These are phyloP conservation scores for Platynereis dumerilii DNA, from an alignment of 2,888 invertebrate species.

Conservation along the genomic window DNA sequence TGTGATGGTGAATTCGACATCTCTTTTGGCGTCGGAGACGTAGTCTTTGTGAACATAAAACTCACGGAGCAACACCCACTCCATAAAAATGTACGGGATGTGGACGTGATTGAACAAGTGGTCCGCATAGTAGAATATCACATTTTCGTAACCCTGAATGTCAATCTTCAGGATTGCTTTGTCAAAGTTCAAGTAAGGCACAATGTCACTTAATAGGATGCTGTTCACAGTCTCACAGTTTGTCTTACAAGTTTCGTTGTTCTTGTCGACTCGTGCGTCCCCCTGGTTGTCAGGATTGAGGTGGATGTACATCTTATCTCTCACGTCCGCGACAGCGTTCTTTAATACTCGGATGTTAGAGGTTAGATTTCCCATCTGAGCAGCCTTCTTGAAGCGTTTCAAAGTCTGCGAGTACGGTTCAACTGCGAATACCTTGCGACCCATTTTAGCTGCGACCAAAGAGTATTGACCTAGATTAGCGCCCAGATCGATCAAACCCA, in stretches of 20 bases:
- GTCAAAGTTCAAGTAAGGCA: slow-evolving; percentile 22
- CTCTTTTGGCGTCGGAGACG: slow-evolving; percentile 5
- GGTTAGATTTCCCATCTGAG: not conserved
- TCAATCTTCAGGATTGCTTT: slow-evolving; percentile 24
- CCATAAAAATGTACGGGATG: slow-evolving; percentile 40
- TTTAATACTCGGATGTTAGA: slow-evolving; percentile 20
- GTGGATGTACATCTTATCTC: slow-evolving; percentile 24
- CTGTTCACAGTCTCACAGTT: slow-evolving; percentile 23
- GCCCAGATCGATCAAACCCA: slow-evolving; percentile 38
- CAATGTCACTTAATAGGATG: slow-evolving; percentile 38
- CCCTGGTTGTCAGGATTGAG: slow-evolving; percentile 38
- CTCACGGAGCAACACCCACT: slow-evolving; percentile 36
- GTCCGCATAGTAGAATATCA: slow-evolving; percentile 31
- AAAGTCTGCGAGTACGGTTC: slow-evolving; percentile 33
- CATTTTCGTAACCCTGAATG: slow-evolving; percentile 31
- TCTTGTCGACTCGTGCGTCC: slow-evolving; percentile 25
- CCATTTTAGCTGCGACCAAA: slow-evolving; percentile 36
- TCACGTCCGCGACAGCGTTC: slow-evolving; percentile 33
- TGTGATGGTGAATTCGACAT: slow-evolving; percentile 4
- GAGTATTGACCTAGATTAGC: slow-evolving; percentile 41
- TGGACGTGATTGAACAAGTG: slow-evolving; percentile 28
- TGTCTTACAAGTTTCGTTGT: not conserved
- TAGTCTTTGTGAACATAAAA: slow-evolving; percentile 6
- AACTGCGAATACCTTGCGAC: slow-evolving; percentile 36
- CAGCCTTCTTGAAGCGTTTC: slow-evolving; percentile 25